Evolutionary conservation across 2,797 vertebrate species (phyloP), one percentile per base, ranked within the genome.

Genomic region (Gymnopithys bicolor): DNA sequence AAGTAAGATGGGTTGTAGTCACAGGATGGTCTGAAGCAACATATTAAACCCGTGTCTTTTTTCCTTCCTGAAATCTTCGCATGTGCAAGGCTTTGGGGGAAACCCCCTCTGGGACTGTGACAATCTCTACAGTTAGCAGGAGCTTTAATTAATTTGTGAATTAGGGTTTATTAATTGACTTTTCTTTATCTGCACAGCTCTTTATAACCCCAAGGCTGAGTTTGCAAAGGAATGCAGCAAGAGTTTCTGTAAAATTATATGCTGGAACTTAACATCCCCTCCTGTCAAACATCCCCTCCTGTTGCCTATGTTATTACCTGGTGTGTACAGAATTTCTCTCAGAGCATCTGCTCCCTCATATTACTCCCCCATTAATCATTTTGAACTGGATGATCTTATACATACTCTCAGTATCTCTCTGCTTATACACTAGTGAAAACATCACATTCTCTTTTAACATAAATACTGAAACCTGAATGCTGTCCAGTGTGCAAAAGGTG

Each of bases 141-240:
- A 93, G n/a, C 80, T 97, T 93, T 97, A 96, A 97, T 96, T 96
- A 96, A 96, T 96, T 92, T 90, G 83, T 90, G 75, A 93, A 87
- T 96, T 94, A 97, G 92, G 62, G 84, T 87, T 94, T 94, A 93
- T 80, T 96, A 74, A 94, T 78, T 96, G 94, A 84, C 45, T 94
- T 87, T 94, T 89, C 82, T 91, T 89, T 63, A n/a, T 89, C 39
- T 70, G 94, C 96, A 90, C 84, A 90, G 88, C 78, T 95, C 71
- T 93, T 90, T 95, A 71, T 96, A 96, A 94, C 58, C 35, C 56
- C 59, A 80, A 96, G 97, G 60, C 78, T 94, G 90, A 92, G 93
- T 89, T 96, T 28, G 28, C 81, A 90, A 96, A 97, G 92, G 88
- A 55, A 91, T 94, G 30, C 87, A 85, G 71, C 88, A 66, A 89